phyloP scores from a whole-genome alignment of 2,888 invertebrate species.

The Stenoptilia bipunctidactyla region DNA sequence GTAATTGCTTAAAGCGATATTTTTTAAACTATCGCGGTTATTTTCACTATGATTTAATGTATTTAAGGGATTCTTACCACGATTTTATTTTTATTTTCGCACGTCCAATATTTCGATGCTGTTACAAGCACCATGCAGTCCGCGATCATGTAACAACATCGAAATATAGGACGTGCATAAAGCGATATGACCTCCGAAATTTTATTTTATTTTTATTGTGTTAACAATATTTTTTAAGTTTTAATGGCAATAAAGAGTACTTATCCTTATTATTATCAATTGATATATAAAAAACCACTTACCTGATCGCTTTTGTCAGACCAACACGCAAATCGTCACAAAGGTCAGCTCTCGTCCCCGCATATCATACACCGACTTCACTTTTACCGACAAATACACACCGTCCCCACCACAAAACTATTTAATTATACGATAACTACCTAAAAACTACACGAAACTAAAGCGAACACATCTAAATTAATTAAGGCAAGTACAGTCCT shows the following conservation, averaged over 20 bases:
- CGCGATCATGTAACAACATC: no score
- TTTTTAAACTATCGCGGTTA: no score
- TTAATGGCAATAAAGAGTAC: no score
- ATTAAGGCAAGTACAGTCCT: conserved; percentile 38
- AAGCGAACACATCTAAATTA: conserved; percentile 26
- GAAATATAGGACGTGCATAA: no score
- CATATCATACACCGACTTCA: conserved; percentile 36
- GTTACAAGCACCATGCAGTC: no score
- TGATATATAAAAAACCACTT: conserved; percentile 18
- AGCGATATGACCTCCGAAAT: conserved; percentile 2
- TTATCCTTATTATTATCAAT: background rate
- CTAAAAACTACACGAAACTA: conserved; percentile 21
- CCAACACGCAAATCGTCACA: conserved; percentile 32
- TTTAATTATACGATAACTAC: conserved; percentile 20
- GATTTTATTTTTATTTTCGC: no score
- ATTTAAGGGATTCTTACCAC: no score
- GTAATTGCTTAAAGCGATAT: no score
- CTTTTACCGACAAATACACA: conserved; percentile 28
- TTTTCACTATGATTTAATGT: no score
- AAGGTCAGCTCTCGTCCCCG: conserved; percentile 40
- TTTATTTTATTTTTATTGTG: conserved; percentile 2
- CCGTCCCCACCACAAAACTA: conserved; percentile 28
- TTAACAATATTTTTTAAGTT: no score
- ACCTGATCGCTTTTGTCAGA: conserved; percentile 65
- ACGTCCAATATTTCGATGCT: no score